Percentiles rank a stretch among this genome's conserved stretches.
Conservation (phyloP, 1,140 invertebrate genomes). For the Grapholita molesta region DNA sequence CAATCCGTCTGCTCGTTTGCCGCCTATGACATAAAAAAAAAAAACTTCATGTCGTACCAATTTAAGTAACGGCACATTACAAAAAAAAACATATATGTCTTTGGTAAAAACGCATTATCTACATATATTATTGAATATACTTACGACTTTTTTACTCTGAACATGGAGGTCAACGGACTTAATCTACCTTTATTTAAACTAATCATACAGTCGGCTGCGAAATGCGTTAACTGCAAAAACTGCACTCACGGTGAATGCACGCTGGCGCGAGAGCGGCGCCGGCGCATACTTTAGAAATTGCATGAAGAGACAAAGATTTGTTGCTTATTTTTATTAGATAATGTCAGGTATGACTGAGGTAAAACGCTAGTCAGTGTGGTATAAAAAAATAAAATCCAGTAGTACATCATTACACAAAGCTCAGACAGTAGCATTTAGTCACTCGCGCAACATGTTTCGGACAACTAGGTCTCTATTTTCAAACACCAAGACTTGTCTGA, state of each 20-base stretch:
- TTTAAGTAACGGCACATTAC: background rate
- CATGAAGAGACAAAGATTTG: background rate
- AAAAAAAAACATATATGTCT: background rate
- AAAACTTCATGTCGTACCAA: background rate
- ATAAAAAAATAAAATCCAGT: no score
- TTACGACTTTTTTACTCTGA: background rate
- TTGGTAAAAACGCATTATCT: background rate
- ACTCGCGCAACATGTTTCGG: no score
- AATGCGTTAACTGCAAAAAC: background rate
- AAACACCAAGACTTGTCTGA: no score
- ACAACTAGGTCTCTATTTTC: no score
- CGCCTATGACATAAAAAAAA: background rate
- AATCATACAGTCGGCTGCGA: background rate
- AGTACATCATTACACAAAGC: no score
- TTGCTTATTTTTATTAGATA: background rate
- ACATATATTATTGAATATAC: background rate
- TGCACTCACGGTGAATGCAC: background rate
- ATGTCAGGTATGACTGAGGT: no score
- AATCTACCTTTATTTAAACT: background rate
- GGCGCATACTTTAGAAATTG: background rate
- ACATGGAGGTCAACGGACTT: background rate
- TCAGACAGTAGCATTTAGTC: no score
- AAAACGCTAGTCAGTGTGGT: no score
- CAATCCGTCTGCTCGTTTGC: no score
- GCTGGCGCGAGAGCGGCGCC: background rate